A percentile compares a stretch with the other conserved stretches of the same genome.
These are phyloP conservation scores for Jordanella pulchra DNA, from an alignment of 2,797 vertebrate species.

Conservation along the genomic window DNA sequence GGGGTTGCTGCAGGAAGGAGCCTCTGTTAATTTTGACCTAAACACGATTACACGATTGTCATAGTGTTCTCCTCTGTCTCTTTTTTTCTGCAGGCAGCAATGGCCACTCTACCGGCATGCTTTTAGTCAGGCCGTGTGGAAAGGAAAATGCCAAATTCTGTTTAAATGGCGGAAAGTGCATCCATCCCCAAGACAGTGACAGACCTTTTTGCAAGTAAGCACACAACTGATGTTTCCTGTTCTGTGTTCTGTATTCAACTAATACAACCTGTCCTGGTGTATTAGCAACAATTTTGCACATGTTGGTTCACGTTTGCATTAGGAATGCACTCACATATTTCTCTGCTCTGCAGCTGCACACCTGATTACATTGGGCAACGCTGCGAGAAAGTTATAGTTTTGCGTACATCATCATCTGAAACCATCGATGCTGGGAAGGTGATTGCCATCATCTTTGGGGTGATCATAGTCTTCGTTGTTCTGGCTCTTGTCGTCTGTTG, in stretches of 20 bases:
- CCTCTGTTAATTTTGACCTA: not conserved
- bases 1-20: too few relatives aligned
- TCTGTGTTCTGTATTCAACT: too few relatives aligned
- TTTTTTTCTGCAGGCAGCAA: conserved; percentile 40
- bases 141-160: conserved; percentile 59
- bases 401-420: rapidly evolving
- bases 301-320: conserved; percentile 45
- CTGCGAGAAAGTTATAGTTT: conserved; percentile 44
- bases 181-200: conserved; percentile 64
- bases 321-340: conserved; percentile 45
- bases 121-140: conserved; percentile 49
- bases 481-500: conserved; percentile 55
- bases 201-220: conserved; percentile 72
- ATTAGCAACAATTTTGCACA: conserved; percentile 2
- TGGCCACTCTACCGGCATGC: conserved; percentile 33
- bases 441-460: conserved; percentile 63
- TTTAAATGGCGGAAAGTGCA: conserved; percentile 68
- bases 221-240: not conserved
- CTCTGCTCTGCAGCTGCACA: conserved; percentile 63
- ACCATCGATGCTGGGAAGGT: conserved; percentile 35
- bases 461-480: conserved; percentile 46
- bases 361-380: conserved; percentile 45
- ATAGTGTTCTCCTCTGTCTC: not conserved
- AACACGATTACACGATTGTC: not conserved
- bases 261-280: not conserved